Percentiles rank a stretch among this genome's conserved stretches.
phyloP scores from a whole-genome alignment of 2,888 invertebrate genomes.

The Megalurothrips usitatus region DNA sequence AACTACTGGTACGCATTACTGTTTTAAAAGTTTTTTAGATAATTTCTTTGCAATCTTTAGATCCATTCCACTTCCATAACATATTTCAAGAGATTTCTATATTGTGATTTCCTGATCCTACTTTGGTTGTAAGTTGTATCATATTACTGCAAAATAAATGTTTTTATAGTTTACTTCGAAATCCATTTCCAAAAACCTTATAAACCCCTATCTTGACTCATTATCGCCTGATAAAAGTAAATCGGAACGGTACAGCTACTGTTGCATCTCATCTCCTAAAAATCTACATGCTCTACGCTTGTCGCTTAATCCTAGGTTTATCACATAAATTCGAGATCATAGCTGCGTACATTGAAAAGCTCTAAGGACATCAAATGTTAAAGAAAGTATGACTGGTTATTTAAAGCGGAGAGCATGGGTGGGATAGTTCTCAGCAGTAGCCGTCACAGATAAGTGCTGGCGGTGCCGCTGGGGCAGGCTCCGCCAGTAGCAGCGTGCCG shows the following conservation, averaged over 20 bases:
- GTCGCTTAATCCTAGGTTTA: too few species aligned
- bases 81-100: background rate
- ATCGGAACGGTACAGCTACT: too few species aligned
- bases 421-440: background rate
- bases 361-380: background rate
- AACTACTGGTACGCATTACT: background rate
- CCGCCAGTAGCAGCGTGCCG: background rate
- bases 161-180: background rate
- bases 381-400: background rate
- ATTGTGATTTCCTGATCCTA: slow-evolving; percentile 6
- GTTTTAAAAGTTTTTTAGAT: background rate
- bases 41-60: too few species aligned
- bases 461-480: background rate
- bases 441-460: background rate
- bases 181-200: too few species aligned
- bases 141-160: slow-evolving; percentile 8
- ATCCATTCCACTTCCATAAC: too few species aligned
- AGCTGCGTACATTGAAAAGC: too few species aligned
- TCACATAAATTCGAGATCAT: too few species aligned
- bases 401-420: background rate
- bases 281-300: too few species aligned
- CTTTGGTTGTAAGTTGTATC: slow-evolving; percentile 1
- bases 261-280: too few species aligned
- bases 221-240: too few species aligned
- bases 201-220: too few species aligned